Percentiles rank a stretch among this genome's conserved stretches.
These are phyloP conservation scores for Thoracochromis brauschi DNA, from an alignment of 2,113 vertebrate species.

Conservation along the genomic window DNA sequence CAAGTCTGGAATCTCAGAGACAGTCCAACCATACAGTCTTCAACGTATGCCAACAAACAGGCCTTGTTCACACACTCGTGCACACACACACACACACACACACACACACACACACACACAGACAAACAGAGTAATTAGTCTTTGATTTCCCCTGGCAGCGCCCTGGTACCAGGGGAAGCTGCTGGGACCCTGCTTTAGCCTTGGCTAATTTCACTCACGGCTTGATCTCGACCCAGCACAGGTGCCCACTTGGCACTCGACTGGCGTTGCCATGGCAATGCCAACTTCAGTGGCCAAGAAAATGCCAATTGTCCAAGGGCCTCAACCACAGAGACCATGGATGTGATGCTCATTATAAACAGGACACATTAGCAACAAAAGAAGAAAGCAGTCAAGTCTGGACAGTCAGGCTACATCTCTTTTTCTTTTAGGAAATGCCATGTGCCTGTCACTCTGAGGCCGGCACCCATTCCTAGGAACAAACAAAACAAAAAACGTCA, in stretches of 20 bases:
- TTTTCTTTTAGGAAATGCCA: not conserved
- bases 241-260: conserved; percentile 57
- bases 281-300: conserved; percentile 37
- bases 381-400: not conserved
- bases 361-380: not conserved
- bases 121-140: conserved; percentile 50
- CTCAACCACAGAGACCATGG: not conserved
- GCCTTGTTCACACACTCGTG: not conserved
- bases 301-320: conserved; percentile 42
- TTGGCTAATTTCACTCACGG: conserved; percentile 63
- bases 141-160: conserved; percentile 59
- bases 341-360: not conserved
- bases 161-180: conserved; percentile 52
- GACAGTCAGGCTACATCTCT: not conserved
- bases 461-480: not conserved
- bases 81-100: conserved; percentile 1
- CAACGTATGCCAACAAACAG: conserved; percentile 5
- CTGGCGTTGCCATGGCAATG: conserved; percentile 61
- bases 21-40: conserved; percentile 5
- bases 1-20: not conserved
- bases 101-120: not conserved
- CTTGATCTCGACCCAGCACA: conserved; percentile 59
- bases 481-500: not conserved
- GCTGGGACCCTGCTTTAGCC: conserved; percentile 53
- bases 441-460: not conserved